phyloP scores from a whole-genome alignment of 2,797 vertebrate genomes.

The Buphagus erythrorhynchus region DNA sequence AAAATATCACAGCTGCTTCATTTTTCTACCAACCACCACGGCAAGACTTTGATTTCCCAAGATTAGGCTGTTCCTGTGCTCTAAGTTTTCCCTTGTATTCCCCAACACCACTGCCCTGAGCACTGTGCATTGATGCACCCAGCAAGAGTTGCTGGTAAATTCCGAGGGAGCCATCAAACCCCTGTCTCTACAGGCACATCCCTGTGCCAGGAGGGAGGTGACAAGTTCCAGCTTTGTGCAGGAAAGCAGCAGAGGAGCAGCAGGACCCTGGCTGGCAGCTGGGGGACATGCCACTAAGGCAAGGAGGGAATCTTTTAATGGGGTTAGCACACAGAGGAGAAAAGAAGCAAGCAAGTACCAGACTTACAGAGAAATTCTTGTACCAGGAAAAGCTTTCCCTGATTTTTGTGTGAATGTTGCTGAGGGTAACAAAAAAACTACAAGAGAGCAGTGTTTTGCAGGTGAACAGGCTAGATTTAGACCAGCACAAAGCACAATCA shows the following conservation, averaged over 20 bases:
- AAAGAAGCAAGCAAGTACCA: not conserved
- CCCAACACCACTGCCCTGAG: not conserved
- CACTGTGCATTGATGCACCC: rapidly evolving
- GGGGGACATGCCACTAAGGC: not conserved
- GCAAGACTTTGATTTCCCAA: not conserved
- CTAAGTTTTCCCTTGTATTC: not conserved
- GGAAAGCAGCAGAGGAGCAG: not conserved
- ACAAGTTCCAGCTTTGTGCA: not conserved
- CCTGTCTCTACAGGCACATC: not conserved
- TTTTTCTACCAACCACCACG: not conserved
- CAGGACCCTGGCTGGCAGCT: not conserved
- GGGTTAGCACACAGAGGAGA: not conserved
- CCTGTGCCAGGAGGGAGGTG: not conserved
- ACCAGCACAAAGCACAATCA: constrained; percentile 52
- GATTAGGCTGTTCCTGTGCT: not conserved
- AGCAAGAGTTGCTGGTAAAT: not conserved
- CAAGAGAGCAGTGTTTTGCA: constrained; percentile 18
- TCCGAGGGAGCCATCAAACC: not conserved
- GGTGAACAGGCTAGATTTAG: constrained; percentile 53
- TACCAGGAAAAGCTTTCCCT: not conserved
- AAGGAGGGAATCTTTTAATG: not conserved
- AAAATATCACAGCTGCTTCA: not conserved
- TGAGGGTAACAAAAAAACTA: constrained; percentile 55
- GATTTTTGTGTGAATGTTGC: not conserved
- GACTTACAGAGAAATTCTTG: not conserved